Evolutionary conservation across 2,113 vertebrate species (phyloP).

Genomic region (Pipa parva): DNA sequence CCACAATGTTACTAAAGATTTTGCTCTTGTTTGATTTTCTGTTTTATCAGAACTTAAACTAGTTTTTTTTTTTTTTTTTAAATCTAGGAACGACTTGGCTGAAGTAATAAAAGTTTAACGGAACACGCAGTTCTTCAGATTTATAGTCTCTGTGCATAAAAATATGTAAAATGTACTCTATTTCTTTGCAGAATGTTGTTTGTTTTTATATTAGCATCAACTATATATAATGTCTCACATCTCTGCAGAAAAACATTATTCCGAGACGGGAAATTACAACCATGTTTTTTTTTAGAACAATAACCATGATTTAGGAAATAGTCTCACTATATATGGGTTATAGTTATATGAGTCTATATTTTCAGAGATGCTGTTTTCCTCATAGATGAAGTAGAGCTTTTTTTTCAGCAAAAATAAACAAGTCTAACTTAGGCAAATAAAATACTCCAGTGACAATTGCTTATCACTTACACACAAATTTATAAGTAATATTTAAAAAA

Average conservation of each 20-base stretch:
- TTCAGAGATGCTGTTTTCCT: constrained; percentile 21
- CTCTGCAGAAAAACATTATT: not conserved
- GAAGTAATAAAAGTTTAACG: too few species aligned
- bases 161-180: not conserved
- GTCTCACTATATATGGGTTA: constrained; percentile 21
- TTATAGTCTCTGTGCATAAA: not conserved
- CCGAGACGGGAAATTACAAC: not conserved
- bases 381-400: constrained; percentile 18
- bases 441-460: constrained; percentile 23
- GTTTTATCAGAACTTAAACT: too few species aligned
- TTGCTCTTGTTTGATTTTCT: too few species aligned
- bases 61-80: too few species aligned
- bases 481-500: too few species aligned
- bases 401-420: constrained; percentile 25
- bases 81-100: too few species aligned
- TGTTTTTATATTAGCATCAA: not conserved
- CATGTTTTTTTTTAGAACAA: constrained; percentile 10
- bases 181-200: not conserved
- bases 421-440: constrained; percentile 18
- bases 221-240: constrained; percentile 5
- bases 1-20: too few species aligned
- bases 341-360: constrained; percentile 22
- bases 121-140: too few species aligned
- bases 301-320: constrained; percentile 31
- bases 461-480: constrained; percentile 11